Evolutionary conservation across 37 sponge, comb jelly and placozoan genomes (phyloP).

Genomic region (Cliona cf. orientalis): DNA sequence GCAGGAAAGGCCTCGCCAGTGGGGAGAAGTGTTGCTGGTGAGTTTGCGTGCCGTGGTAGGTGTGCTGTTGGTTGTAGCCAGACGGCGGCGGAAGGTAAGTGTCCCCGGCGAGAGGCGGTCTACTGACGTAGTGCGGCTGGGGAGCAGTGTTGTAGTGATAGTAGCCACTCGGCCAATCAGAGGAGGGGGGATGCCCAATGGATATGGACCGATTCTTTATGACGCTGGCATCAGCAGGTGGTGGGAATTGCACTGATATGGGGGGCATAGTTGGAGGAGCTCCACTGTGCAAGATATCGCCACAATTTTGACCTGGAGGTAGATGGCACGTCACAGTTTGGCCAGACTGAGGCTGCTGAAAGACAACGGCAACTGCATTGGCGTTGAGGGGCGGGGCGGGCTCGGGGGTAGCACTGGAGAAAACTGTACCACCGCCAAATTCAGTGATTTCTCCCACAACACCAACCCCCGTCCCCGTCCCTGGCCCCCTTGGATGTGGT

Average conservation of each 20-base stretch:
- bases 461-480: no score
- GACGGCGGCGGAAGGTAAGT: conserved; percentile 6
- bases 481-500: no score
- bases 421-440: no score
- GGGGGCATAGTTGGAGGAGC: not conserved
- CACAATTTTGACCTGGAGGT: no score
- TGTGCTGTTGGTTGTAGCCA: not conserved
- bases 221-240: not conserved
- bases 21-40: no score
- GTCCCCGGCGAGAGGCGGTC: not conserved
- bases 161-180: not conserved
- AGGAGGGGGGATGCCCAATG: not conserved
- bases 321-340: no score
- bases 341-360: no score
- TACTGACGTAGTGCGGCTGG: not conserved
- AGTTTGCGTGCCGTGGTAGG: no score
- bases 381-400: not conserved
- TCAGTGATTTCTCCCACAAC: no score
- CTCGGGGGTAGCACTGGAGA: not conserved
- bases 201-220: not conserved
- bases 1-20: no score
- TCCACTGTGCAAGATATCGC: not conserved
- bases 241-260: no score
- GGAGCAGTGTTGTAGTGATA: conserved; percentile 16
- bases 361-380: no score